Evolutionary conservation across 92 coral and sea anemone species (phyloP).

Genomic region (Epizoanthus rinbou): DNA sequence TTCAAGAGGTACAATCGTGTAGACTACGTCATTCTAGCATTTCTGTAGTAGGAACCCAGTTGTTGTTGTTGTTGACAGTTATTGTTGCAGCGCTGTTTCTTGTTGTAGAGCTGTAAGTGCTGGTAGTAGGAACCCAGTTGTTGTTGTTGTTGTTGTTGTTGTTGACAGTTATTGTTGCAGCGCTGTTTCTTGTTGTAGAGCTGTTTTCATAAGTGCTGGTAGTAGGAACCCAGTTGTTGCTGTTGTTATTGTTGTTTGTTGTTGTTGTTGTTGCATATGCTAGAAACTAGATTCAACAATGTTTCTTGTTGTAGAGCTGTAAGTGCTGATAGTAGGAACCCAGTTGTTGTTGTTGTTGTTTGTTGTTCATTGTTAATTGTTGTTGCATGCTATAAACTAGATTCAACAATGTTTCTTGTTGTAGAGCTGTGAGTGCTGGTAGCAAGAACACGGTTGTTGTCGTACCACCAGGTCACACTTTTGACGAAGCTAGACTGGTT

Average conservation of each 20-base stretch:
- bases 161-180: not conserved
- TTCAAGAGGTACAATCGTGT: constrained; percentile 79
- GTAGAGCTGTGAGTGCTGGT: constrained; percentile 89
- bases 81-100: not conserved
- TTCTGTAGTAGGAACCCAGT: too few species aligned
- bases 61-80: too few species aligned
- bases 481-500: constrained; percentile 77
- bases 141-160: too few species aligned
- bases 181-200: too few species aligned
- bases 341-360: constrained; percentile 60
- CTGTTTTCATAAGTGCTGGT: constrained; percentile 73
- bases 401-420: not conserved
- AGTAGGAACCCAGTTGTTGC: constrained; percentile 75
- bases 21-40: too few species aligned
- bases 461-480: constrained; percentile 63
- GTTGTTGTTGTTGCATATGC: too few species aligned
- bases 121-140: constrained; percentile 77
- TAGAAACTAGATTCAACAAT: not conserved
- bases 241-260: too few species aligned
- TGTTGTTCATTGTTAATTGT: not conserved
- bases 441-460: constrained; percentile 80
- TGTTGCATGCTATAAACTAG: not conserved
- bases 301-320: constrained; percentile 65
- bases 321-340: constrained; percentile 78
- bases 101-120: constrained; percentile 79